Percentiles rank a stretch among this genome's conserved stretches.
phyloP scores from a whole-genome alignment of 2,888 invertebrate genomes.

The Prosapia bicincta region DNA sequence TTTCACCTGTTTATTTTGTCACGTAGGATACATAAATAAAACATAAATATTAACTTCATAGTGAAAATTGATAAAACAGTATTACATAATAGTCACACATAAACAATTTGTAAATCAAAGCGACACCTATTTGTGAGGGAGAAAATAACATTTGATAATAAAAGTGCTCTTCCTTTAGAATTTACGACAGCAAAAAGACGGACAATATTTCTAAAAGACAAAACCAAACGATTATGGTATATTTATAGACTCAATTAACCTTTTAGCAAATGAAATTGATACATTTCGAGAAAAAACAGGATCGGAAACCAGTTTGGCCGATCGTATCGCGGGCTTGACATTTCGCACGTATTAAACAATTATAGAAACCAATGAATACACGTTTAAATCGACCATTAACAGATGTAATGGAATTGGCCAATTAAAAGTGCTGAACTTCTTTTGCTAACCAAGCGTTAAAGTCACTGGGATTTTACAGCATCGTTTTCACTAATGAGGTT shows the following conservation, averaged over 20 bases:
- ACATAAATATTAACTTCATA: too few relatives aligned
- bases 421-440: background rate
- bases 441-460: background rate
- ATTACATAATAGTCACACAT: too few relatives aligned
- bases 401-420: background rate
- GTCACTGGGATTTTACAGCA: background rate
- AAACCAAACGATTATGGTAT: too few relatives aligned
- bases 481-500: slow-evolving; percentile 2
- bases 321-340: background rate
- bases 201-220: too few relatives aligned
- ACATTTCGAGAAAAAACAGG: background rate
- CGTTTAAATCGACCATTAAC: background rate
- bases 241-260: background rate
- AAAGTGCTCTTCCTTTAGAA: too few relatives aligned
- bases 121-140: too few relatives aligned
- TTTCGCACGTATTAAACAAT: background rate
- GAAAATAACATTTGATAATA: too few relatives aligned
- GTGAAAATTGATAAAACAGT: too few relatives aligned
- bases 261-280: background rate
- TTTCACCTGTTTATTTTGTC: too few relatives aligned
- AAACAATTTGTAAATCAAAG: too few relatives aligned
- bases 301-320: background rate
- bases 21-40: too few relatives aligned
- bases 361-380: background rate
- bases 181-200: too few relatives aligned